Evolutionary conservation across 64 coral and sea anemone genomes (phyloP), one percentile per base, ranked within the genome.

Genomic region (Pocillopora verrucosa): DNA sequence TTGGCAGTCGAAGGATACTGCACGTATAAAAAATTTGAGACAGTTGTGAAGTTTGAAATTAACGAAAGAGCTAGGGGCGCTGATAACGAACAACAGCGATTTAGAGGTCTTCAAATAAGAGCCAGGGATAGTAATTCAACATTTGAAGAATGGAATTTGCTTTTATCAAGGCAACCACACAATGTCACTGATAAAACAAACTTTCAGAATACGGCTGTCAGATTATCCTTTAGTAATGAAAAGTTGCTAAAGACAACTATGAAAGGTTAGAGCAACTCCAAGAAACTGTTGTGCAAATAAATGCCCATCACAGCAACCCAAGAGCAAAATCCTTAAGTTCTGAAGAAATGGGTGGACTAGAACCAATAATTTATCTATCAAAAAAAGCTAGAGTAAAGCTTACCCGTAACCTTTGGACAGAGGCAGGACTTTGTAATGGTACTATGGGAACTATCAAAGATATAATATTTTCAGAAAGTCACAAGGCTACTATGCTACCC

Each of bases 121-220:
- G 77, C 86, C 80, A 93, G 91, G 37, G 86, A 93, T 93, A 86
- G 86, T 14, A 88, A 93, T 88, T 93, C 77, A 65, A 93, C 65
- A 62, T 9, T 83, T 1, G 86, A 93, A 82, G 86, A 93, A 36
- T 94, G 92, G 87, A 89, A 89, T 76, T 58, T 78, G 76, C 74
- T 94, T 19, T 88, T 89, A 67, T 78, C 84, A 36, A 82, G 69
- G 76, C 77, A 72, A 76, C 64, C 58, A 61, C 84, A 68, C 65
- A 87, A 89, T 65, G 70, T 63, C 2, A 76, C 76, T 60, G 57
- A 76, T 58, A 78, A 24, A 78, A 20, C n/a, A 19, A 78, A 7
- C 41, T 78, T 78, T 58, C 17, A 78, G 76, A 82, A 75, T 73
- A 45, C 59, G 88, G 34, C 34, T 88, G 60, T 36, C 24, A 34